Evolutionary conservation across 1,140 invertebrate species (phyloP).

Genomic region (Andrena cerasifolii): DNA sequence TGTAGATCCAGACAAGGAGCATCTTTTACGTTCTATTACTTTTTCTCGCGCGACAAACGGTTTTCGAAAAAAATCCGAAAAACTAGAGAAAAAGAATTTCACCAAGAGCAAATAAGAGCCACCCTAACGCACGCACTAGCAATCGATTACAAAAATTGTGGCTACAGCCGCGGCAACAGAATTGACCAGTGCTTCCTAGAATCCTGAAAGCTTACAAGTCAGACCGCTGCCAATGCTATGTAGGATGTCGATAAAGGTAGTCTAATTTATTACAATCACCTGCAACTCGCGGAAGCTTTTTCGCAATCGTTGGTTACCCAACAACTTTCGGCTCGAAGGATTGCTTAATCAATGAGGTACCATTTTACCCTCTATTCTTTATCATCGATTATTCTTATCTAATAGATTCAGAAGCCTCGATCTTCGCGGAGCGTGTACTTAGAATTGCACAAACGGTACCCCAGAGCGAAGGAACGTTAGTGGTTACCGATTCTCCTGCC

Average conservation of each 20-base stretch:
- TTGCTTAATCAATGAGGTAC: conserved; percentile 4
- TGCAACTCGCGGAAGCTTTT: neutral
- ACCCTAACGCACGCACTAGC: too few relatives aligned
- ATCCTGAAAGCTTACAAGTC: too few relatives aligned
- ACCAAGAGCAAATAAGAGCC: too few relatives aligned
- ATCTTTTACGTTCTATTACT: too few relatives aligned
- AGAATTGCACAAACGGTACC: neutral
- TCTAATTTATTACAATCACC: neutral
- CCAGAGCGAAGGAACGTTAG: neutral
- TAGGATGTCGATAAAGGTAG: neutral
- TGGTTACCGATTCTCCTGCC: neutral
- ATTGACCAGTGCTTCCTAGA: too few relatives aligned
- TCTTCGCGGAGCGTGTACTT: neutral
- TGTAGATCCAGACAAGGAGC: too few relatives aligned
- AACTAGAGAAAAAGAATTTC: too few relatives aligned
- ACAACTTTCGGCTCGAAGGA: neutral
- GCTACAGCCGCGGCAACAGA: too few relatives aligned
- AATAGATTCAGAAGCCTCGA: neutral
- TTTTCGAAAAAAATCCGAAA: too few relatives aligned
- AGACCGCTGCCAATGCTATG: too few relatives aligned
- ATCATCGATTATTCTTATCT: neutral
- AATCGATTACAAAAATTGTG: too few relatives aligned
- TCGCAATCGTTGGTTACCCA: neutral
- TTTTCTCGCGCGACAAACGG: too few relatives aligned
- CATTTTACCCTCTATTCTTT: neutral